Conservation (phyloP, 2,797 vertebrate species). For the Cirrhinus molitorella region DNA sequence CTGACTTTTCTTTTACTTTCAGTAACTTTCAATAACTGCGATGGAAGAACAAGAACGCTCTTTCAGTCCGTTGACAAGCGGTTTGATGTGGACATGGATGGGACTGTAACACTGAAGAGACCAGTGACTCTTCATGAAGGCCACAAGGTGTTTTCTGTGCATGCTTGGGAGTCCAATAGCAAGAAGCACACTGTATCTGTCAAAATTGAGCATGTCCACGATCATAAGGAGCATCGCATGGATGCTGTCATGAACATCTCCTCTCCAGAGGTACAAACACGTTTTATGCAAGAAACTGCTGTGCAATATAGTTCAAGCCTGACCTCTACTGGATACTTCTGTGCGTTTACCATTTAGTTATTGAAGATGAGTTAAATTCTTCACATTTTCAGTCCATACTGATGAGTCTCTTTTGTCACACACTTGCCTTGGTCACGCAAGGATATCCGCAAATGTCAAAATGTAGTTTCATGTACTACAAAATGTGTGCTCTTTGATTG, state of each 20-base stretch:
- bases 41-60: conserved; percentile 39
- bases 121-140: conserved; percentile 64
- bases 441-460: too few relatives aligned
- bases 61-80: conserved; percentile 61
- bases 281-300: not conserved
- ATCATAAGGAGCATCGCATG: conserved; percentile 32
- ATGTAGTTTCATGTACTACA: not conserved
- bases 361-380: not conserved
- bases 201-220: conserved; percentile 53
- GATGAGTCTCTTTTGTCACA: too few relatives aligned
- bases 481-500: not conserved
- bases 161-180: conserved; percentile 63
- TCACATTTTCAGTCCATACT: not conserved
- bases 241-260: not conserved
- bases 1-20: not conserved
- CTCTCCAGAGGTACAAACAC: conserved; percentile 58
- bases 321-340: conserved; percentile 51
- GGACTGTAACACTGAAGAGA: conserved; percentile 68
- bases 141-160: conserved; percentile 64
- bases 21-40: conserved; percentile 76
- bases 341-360: not conserved
- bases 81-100: conserved; percentile 68
- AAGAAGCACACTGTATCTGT: conserved; percentile 63
- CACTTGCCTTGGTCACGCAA: too few relatives aligned
- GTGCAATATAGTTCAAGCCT: conserved; percentile 35